Evolutionary conservation across 2,888 invertebrate species (phyloP), one percentile per base, ranked within the genome.

Genomic region (Ophraella communa): DNA sequence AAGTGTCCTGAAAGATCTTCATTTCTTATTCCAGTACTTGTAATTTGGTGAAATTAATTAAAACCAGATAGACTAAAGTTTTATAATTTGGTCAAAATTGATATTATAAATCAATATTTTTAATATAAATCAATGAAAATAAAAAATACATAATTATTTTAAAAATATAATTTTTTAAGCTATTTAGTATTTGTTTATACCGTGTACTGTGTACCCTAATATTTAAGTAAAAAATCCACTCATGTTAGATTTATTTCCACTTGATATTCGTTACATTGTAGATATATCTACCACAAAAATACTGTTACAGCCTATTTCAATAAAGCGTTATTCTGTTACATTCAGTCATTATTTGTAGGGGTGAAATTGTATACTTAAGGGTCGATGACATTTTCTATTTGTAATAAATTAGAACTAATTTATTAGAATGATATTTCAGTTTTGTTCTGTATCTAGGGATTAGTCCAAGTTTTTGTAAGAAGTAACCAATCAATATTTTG

Each of bases 281-380:
- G 68, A 71, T 71, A 69, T 64, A n/a, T n/a, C n/a, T n/a, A 51
- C 21, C 23, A 61, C 66, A 64, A 68, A 72, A 73, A 73, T 72
- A 69, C 71, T 68, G 70, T 65, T 61, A 68, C 66, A 66, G 65
- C 65, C 70, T 68, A 60, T 68, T 71, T 72, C 68, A 71, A 74
- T 74, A 72, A 74, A 72, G 67, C 63, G 74, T 71, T 68, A 68
- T 70, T 58, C 17, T 21, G 42, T 14, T 20, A 47, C 49, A 49
- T 11, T 49, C 51, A 35, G 47, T 21, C 49, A 49, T 14, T 39
- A 39, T 14, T 47, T 3, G 23, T 44, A 24, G 49, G 49, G 49
- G 49, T 24, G 49, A 49, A 49, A 49, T 20, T 24, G 14, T 24
- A 24, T 49, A 27, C 49, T 14, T 14, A 14, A n/a, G 49, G 49